phyloP scores from a whole-genome alignment of 1,140 invertebrate genomes.

The Macrosteles quadrilineatus region DNA sequence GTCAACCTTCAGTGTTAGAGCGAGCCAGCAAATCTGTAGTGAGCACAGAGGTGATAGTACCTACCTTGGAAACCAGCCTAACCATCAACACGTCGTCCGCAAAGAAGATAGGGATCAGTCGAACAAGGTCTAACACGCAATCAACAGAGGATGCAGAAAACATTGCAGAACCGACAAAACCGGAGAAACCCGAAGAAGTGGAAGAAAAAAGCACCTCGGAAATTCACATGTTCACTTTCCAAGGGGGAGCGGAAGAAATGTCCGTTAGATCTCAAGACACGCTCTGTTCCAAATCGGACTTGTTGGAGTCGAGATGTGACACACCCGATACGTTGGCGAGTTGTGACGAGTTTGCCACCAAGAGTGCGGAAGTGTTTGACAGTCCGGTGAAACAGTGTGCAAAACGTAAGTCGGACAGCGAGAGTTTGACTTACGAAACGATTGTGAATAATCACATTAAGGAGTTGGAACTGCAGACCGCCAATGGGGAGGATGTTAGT shows the following conservation, averaged over 20 bases:
- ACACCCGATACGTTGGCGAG: conserved; percentile 10
- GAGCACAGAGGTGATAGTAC: conserved; percentile 30
- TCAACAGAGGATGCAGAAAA: neutral
- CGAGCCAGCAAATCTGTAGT: conserved; percentile 19
- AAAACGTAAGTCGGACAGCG: neutral
- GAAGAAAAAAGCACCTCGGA: conserved; percentile 40
- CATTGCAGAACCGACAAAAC: neutral
- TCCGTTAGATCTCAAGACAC: conserved; percentile 45
- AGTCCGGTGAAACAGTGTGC: conserved; percentile 17
- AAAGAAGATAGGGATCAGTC: conserved; percentile 49
- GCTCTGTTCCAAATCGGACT: conserved; percentile 14
- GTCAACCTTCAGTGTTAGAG: conserved; percentile 4
- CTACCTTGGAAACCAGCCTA: conserved; percentile 47
- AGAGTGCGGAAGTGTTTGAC: conserved; percentile 18
- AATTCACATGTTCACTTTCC: conserved; percentile 53
- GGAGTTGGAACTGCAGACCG: neutral
- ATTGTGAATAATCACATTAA: conserved; percentile 26
- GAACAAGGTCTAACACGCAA: conserved; percentile 32
- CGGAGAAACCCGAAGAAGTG: neutral
- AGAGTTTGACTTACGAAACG: conserved; percentile 16
- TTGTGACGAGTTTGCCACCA: conserved; percentile 15
- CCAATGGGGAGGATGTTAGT: neutral
- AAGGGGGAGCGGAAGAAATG: conserved; percentile 54
- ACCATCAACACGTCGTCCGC: conserved; percentile 48
- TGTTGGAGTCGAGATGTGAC: conserved; percentile 24